Evolutionary conservation across 2,888 invertebrate species (phyloP).

Genomic region (Enchytraeus crypticus): DNA sequence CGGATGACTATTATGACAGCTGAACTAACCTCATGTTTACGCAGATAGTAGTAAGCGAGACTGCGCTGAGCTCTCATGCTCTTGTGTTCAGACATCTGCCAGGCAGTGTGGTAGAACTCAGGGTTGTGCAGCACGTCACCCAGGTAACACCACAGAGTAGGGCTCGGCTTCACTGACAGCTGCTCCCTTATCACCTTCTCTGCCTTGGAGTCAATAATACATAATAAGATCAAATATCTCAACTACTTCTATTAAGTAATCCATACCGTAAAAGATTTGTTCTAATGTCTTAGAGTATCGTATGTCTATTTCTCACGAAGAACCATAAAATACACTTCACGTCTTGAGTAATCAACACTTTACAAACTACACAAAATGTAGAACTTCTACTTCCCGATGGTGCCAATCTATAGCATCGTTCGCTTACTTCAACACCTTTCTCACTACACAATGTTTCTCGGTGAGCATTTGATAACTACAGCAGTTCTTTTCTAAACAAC

Average conservation of each 20-base stretch:
- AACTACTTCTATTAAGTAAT: background rate
- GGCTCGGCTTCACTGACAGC: slow-evolving; percentile 65
- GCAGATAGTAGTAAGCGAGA: slow-evolving; percentile 61
- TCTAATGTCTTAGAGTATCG: background rate
- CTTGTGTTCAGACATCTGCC: slow-evolving; percentile 72
- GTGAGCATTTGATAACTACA: no score
- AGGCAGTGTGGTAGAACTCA: slow-evolving; percentile 75
- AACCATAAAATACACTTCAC: background rate
- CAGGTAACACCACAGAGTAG: slow-evolving; percentile 79
- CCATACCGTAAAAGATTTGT: background rate
- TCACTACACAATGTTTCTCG: no score
- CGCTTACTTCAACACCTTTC: no score
- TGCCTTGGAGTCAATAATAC: slow-evolving; percentile 54
- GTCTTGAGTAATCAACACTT: no score
- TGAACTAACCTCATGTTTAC: slow-evolving; percentile 40
- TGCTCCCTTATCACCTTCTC: slow-evolving; percentile 78
- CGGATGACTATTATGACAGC: no score
- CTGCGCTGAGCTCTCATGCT: slow-evolving; percentile 79
- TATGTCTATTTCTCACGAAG: background rate
- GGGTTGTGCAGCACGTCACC: slow-evolving; percentile 76
- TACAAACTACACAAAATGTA: no score
- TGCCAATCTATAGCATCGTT: no score
- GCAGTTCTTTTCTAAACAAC: no score
- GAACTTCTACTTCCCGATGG: no score
- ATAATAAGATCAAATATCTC: background rate